Percentiles rank a stretch among this genome's conserved stretches.
Conservation (phyloP, 2,797 vertebrate genomes). For the Chelonia mydas region DNA sequence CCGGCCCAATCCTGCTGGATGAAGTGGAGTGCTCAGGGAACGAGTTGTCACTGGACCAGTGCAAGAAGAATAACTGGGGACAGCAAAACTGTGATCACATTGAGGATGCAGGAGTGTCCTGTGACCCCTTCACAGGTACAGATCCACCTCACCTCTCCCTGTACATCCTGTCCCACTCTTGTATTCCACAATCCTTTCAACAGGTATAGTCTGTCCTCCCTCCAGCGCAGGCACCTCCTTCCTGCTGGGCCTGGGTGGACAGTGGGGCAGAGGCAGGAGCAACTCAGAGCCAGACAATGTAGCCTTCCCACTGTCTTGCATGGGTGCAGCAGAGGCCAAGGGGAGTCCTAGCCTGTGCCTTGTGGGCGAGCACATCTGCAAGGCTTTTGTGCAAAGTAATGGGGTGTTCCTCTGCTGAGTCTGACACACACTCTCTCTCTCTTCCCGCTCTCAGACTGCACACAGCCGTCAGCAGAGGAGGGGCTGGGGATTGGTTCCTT, state of each 20-base stretch:
- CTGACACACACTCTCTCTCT: not conserved
- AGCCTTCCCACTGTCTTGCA: not conserved
- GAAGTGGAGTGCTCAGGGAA: constrained; percentile 92
- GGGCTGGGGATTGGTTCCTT: not conserved
- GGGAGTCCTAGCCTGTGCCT: not conserved
- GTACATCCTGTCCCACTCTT: not conserved
- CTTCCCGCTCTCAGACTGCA: not conserved
- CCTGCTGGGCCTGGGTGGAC: not conserved
- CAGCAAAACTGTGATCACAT: constrained; percentile 97
- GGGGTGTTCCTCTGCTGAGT: not conserved
- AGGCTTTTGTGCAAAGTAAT: not conserved
- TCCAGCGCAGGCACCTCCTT: not conserved
- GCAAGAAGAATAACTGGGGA: constrained; percentile 91
- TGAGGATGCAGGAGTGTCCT: constrained; percentile 92
- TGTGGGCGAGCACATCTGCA: not conserved
- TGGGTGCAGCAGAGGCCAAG: not conserved
- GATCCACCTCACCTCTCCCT: not conserved
- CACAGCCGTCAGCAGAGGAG: not conserved
- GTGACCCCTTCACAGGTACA: constrained; percentile 80
- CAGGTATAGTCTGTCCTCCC: rapidly evolving
- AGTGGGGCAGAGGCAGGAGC: not conserved
- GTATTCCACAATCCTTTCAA: not conserved
- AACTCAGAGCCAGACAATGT: not conserved
- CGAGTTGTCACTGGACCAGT: constrained; percentile 91
- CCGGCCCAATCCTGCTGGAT: constrained; percentile 91